Percentiles rank a stretch among this genome's conserved stretches.
These are phyloP conservation scores for Hylaea fasciaria DNA, from an alignment of 2,888 invertebrate genomes.

Conservation along the genomic window DNA sequence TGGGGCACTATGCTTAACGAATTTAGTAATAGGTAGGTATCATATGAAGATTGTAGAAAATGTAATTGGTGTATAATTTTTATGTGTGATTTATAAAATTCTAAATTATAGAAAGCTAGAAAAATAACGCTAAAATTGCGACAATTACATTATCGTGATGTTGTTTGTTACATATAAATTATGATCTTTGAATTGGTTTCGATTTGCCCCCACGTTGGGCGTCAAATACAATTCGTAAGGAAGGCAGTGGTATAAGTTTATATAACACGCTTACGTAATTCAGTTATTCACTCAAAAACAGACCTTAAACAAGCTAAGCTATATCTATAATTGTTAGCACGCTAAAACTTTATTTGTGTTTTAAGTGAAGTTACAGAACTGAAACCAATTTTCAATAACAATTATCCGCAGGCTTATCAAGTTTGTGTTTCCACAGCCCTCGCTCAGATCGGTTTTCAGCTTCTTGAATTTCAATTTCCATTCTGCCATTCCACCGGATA, in stretches of 20 bases:
- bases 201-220: too few relatives aligned
- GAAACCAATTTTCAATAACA: constrained; percentile 2
- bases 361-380: neutral
- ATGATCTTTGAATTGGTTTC: too few relatives aligned
- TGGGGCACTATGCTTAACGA: constrained; percentile 20
- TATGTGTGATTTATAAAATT: too few relatives aligned
- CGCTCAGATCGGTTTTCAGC: constrained; percentile 6
- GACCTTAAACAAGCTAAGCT: too few relatives aligned
- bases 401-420: constrained; percentile 11
- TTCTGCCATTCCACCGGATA: constrained; percentile 9
- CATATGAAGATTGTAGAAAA: neutral
- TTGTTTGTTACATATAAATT: neutral
- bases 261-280: too few relatives aligned
- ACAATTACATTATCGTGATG: too few relatives aligned
- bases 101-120: too few relatives aligned
- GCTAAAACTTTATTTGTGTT: neutral
- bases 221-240: too few relatives aligned
- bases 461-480: constrained; percentile 25
- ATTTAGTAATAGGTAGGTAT: constrained; percentile 1
- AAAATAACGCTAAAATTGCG: too few relatives aligned
- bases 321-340: neutral
- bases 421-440: constrained; percentile 12
- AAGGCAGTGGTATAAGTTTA: too few relatives aligned
- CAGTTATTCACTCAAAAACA: too few relatives aligned
- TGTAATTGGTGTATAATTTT: neutral